phyloP scores from a whole-genome alignment of 2,888 invertebrate species.

The Drosophila birchii region DNA sequence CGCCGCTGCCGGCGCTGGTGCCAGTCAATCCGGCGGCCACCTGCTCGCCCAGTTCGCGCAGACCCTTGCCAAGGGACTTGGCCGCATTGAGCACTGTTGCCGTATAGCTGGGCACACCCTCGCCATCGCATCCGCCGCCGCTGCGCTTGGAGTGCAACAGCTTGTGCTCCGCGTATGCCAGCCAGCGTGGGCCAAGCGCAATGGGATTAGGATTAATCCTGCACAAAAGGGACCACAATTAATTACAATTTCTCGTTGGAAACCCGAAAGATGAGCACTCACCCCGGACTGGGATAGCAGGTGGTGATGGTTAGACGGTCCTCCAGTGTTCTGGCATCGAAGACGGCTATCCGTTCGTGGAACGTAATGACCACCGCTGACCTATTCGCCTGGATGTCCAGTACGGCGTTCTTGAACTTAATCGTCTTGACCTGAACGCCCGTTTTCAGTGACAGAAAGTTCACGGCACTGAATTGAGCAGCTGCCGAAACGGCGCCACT shows the following conservation, averaged over 20 bases:
- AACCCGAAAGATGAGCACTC: slow-evolving; percentile 33
- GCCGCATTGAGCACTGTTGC: slow-evolving; percentile 97
- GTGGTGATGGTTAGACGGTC: slow-evolving; percentile 94
- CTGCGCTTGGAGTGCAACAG: slow-evolving; percentile 91
- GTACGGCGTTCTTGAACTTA: slow-evolving; percentile 95
- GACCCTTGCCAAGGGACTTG: slow-evolving; percentile 95
- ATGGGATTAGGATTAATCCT: slow-evolving; percentile 90
- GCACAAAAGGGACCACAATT: slow-evolving; percentile 19
- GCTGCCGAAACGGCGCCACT: slow-evolving; percentile 25
- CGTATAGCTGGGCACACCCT: slow-evolving; percentile 94
- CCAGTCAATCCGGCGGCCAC: slow-evolving; percentile 96
- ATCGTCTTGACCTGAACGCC: slow-evolving; percentile 89
- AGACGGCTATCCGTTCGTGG: slow-evolving; percentile 94
- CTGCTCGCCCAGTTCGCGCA: slow-evolving; percentile 95
- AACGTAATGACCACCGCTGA: slow-evolving; percentile 95
- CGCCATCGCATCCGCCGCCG: slow-evolving; percentile 93
- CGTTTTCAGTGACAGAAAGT: slow-evolving; percentile 91
- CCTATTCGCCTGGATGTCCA: slow-evolving; percentile 95
- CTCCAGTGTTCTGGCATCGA: slow-evolving; percentile 94
- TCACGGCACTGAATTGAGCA: slow-evolving; percentile 90
- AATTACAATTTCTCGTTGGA: neutral
- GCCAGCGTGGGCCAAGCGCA: slow-evolving; percentile 93
- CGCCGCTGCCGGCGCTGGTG: slow-evolving; percentile 84
- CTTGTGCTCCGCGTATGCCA: slow-evolving; percentile 94
- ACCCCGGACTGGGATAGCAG: slow-evolving; percentile 94